Conservation (phyloP, 2,888 invertebrate species). For the Pyralis farinalis region DNA sequence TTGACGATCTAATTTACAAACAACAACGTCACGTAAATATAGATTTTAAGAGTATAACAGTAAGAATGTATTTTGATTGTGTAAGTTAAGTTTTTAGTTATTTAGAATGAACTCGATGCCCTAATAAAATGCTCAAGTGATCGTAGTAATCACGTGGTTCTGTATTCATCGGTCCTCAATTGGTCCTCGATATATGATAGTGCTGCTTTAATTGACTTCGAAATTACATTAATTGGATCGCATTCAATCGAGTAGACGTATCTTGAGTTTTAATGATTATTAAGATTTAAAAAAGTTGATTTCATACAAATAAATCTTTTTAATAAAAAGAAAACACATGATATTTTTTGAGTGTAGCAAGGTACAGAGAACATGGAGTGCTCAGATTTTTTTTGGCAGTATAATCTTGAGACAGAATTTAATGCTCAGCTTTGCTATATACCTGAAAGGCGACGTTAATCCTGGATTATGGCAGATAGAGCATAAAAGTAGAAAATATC, state of each 20-base stretch:
- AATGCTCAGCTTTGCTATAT: too few relatives aligned
- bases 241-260: background rate
- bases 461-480: too few relatives aligned
- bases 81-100: background rate
- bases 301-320: too few relatives aligned
- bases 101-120: constrained; percentile 2
- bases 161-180: constrained; percentile 6
- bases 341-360: too few relatives aligned
- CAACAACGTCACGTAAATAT: background rate
- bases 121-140: constrained; percentile 9
- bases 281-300: too few relatives aligned
- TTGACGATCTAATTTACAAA: background rate
- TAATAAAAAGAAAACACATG: too few relatives aligned
- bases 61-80: background rate
- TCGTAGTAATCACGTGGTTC: background rate
- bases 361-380: too few relatives aligned
- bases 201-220: constrained; percentile 6
- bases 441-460: too few relatives aligned
- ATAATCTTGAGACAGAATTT: too few relatives aligned
- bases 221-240: background rate
- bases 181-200: constrained; percentile 5
- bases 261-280: too few relatives aligned
- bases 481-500: too few relatives aligned
- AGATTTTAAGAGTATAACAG: background rate
- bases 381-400: too few relatives aligned